A percentile compares a stretch with the other conserved stretches of the same genome.
Conservation (phyloP, 2,888 invertebrate genomes). For the Ditula angustiorana region DNA sequence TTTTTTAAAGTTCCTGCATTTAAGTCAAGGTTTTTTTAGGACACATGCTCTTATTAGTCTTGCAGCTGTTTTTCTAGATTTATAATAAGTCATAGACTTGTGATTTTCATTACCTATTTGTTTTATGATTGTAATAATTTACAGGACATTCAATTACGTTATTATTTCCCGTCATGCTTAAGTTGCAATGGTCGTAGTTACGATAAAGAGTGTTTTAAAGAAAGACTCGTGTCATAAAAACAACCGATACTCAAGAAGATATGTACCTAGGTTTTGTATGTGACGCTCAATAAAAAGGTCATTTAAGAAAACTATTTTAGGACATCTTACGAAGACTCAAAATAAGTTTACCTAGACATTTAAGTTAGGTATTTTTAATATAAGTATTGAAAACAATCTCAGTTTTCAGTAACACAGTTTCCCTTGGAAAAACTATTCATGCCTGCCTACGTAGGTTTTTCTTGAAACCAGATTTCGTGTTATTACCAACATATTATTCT, state of each 20-base stretch:
- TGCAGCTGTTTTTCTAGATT: background rate
- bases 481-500: background rate
- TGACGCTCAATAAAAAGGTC: too few relatives aligned
- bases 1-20: slow-evolving; percentile 15
- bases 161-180: background rate
- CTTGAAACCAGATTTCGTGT: background rate
- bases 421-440: background rate
- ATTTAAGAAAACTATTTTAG: background rate
- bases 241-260: background rate
- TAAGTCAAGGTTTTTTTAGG: background rate
- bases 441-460: background rate
- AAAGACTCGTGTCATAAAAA: background rate
- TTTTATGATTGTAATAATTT: background rate
- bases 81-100: background rate
- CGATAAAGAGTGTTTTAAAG: too few relatives aligned
- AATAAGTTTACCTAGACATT: too few relatives aligned
- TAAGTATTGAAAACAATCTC: background rate
- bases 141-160: background rate
- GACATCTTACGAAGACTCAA: too few relatives aligned
- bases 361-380: too few relatives aligned
- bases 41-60: background rate
- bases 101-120: background rate
- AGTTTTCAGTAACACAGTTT: background rate
- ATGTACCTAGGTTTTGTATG: too few relatives aligned
- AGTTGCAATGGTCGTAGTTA: background rate